A percentile compares a stretch with the other conserved stretches of the same genome.
These are phyloP conservation scores for Diuraphis noxia DNA, from an alignment of 1,140 invertebrate species.

Conservation along the genomic window DNA sequence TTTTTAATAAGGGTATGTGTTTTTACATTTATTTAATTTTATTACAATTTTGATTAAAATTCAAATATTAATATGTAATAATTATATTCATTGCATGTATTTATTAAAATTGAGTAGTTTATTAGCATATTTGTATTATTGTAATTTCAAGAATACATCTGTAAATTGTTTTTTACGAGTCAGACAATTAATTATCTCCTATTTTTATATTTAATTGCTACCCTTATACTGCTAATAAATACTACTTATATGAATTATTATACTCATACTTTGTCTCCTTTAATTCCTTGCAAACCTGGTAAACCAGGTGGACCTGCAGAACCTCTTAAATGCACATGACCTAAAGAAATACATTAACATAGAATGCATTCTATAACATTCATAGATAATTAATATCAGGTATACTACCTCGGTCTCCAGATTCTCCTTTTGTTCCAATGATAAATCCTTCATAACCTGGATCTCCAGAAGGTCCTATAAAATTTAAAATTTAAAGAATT, in stretches of 20 bases:
- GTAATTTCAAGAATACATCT: neutral
- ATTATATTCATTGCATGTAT: too few species aligned
- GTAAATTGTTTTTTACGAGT: neutral
- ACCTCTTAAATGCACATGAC: conserved; percentile 61
- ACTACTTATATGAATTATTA: neutral
- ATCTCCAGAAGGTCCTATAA: conserved; percentile 66
- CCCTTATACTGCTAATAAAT: neutral
- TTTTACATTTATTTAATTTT: too few species aligned
- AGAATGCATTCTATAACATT: neutral
- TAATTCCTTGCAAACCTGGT: conserved; percentile 51
- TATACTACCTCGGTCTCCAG: conserved; percentile 29
- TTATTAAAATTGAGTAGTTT: too few species aligned
- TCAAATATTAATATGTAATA: neutral
- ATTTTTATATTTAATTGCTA: neutral
- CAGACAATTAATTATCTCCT: neutral
- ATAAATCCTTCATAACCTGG: conserved; percentile 62
- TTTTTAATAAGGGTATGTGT: too few species aligned
- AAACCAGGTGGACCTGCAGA: conserved; percentile 54
- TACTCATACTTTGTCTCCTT: conserved; percentile 51
- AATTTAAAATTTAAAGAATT: conserved; percentile 43
- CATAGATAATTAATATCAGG: neutral
- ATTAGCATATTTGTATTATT: too few species aligned
- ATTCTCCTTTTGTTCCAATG: conserved; percentile 43
- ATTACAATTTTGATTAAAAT: too few species aligned
- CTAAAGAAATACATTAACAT: neutral